Percentiles rank a stretch among this genome's conserved stretches.
These are phyloP conservation scores for Dione juno DNA, from an alignment of 2,888 invertebrate species.

Conservation along the genomic window DNA sequence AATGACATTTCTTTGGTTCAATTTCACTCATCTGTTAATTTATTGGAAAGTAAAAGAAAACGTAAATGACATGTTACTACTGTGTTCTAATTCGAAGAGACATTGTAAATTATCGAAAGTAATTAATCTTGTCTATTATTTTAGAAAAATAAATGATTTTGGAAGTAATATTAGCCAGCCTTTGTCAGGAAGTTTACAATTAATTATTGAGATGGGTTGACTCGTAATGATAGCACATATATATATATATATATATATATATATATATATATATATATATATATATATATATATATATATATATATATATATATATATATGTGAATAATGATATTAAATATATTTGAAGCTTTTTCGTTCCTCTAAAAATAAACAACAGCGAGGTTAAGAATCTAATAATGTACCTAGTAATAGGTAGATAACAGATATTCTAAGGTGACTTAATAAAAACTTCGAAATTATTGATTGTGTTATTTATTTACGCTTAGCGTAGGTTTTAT, in stretches of 20 bases:
- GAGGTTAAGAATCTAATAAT: constrained; percentile 34
- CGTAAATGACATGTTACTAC: neutral
- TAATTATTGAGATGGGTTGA: too few species aligned
- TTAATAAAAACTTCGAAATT: constrained; percentile 10
- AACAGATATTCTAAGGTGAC: constrained; percentile 8
- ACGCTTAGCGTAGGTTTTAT: neutral
- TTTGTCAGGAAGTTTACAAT: too few species aligned
- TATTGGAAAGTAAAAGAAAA: neutral
- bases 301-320: too few species aligned
- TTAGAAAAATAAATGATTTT: too few species aligned
- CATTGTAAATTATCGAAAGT: too few species aligned
- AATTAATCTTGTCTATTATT: too few species aligned
- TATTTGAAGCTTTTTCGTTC: neutral
- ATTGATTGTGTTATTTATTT: constrained; percentile 8
- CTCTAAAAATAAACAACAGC: neutral
- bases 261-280: too few species aligned
- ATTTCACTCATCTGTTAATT: neutral
- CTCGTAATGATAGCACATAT: neutral
- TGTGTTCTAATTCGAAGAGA: neutral
- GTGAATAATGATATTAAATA: neutral
- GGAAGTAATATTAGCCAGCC: too few species aligned
- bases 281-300: too few species aligned
- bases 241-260: too few species aligned
- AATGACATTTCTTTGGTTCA: neutral
- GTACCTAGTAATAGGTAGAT: constrained; percentile 24